A percentile compares a stretch with the other conserved stretches of the same genome.
These are phyloP conservation scores for Battus philenor DNA, from an alignment of 1,140 invertebrate species.

Conservation along the genomic window DNA sequence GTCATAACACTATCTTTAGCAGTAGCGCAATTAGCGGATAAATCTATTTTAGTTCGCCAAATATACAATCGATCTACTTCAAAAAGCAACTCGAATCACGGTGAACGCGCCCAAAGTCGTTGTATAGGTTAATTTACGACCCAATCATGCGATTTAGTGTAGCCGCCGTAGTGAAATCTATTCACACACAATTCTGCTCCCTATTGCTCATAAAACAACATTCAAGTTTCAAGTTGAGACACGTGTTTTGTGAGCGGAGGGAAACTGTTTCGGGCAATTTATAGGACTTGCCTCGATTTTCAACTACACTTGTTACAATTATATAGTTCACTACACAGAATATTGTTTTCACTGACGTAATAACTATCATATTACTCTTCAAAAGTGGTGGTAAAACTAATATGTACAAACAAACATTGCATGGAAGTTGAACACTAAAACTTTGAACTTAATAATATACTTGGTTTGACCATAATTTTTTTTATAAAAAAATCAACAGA, in stretches of 20 bases:
- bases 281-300: conserved; percentile 10
- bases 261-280: conserved; percentile 9
- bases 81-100: conserved; percentile 18
- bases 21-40: conserved; percentile 16
- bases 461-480: too few relatives aligned
- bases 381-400: too few relatives aligned
- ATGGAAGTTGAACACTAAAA: too few relatives aligned
- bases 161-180: conserved; percentile 8
- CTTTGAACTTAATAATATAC: too few relatives aligned
- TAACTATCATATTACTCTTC: too few relatives aligned
- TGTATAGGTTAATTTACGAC: conserved; percentile 27
- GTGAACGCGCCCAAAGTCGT: conserved; percentile 19
- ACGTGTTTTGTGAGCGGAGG: conserved; percentile 10
- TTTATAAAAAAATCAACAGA: too few relatives aligned
- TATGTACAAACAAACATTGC: too few relatives aligned
- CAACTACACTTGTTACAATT: background rate
- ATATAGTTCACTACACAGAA: too few relatives aligned
- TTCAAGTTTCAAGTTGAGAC: conserved; percentile 2
- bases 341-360: too few relatives aligned
- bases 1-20: too few relatives aligned
- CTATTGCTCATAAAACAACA: conserved; percentile 6
- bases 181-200: conserved; percentile 11
- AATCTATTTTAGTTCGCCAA: conserved; percentile 20
- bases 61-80: conserved; percentile 21
- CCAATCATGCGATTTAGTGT: conserved; percentile 23